These are phyloP conservation scores for Myotis lucifugus DNA, from an alignment of 2,113 vertebrate species.

Conservation along the genomic window DNA sequence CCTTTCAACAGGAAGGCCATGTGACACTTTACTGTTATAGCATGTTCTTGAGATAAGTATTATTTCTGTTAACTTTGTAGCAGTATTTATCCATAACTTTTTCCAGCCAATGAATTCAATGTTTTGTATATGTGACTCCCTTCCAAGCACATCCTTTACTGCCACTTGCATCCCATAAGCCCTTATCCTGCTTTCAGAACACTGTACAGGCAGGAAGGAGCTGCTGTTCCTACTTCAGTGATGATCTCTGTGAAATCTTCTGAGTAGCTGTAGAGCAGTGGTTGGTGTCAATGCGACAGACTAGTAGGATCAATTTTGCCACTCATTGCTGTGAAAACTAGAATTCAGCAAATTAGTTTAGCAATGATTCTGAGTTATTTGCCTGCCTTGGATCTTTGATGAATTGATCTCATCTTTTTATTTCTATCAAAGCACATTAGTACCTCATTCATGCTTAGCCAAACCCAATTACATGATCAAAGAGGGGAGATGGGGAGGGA, in stretches of 20 bases:
- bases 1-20: background rate
- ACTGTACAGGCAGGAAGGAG: background rate
- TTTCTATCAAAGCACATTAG: background rate
- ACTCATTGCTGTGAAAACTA: background rate
- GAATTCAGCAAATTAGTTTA: background rate
- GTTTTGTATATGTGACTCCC: background rate
- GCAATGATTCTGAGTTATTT: background rate
- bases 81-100: background rate
- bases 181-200: background rate
- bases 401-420: background rate
- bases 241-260: background rate
- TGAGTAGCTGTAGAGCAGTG: background rate
- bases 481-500: rapidly evolving
- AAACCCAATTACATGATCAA: background rate
- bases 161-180: background rate
- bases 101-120: background rate
- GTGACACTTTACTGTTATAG: background rate
- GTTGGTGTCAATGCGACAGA: background rate
- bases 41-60: background rate
- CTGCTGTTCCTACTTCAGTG: background rate
- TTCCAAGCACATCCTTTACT: background rate
- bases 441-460: background rate
- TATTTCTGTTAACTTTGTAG: background rate
- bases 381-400: background rate
- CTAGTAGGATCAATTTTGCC: background rate